phyloP scores from a whole-genome alignment of 2,113 vertebrate species.

The Phycodurus eques region DNA sequence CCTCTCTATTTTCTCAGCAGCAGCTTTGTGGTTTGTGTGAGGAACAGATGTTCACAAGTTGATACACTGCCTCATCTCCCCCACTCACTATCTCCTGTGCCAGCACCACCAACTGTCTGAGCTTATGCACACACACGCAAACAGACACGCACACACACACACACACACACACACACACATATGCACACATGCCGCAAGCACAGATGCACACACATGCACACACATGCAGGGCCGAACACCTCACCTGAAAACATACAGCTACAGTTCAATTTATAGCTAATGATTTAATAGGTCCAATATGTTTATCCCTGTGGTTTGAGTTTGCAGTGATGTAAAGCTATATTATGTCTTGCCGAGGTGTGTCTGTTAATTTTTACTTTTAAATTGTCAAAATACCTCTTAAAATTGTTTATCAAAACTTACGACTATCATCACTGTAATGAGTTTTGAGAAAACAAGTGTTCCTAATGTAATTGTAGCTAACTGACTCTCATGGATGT shows the following conservation, averaged over 20 bases:
- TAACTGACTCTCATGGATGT: slow-evolving; percentile 25
- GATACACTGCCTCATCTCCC: slow-evolving; percentile 75
- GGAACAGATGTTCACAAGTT: slow-evolving; percentile 81
- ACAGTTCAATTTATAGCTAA: not conserved
- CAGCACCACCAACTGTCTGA: slow-evolving; percentile 75
- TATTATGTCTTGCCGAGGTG: not conserved
- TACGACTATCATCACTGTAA: not conserved
- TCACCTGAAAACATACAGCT: slow-evolving; percentile 1
- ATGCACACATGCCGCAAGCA: not conserved
- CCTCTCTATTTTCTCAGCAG: slow-evolving; percentile 73
- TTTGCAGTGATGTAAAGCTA: not conserved
- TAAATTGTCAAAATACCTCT: not conserved
- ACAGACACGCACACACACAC: slow-evolving; percentile 22
- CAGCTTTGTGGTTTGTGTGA: slow-evolving; percentile 77
- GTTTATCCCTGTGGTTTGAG: not conserved
- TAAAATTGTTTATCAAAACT: not conserved
- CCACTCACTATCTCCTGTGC: slow-evolving; percentile 71
- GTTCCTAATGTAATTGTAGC: slow-evolving; percentile 1
- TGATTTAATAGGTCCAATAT: not conserved
- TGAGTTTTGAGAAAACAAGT: slow-evolving; percentile 19
- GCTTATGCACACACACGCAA: slow-evolving; percentile 27
- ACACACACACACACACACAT: slow-evolving; percentile 15
- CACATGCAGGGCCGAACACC: slow-evolving; percentile 1
- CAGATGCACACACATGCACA: not conserved
- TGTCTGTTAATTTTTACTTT: not conserved